These are phyloP conservation scores for Oriolus oriolus DNA, from an alignment of 2,113 vertebrate genomes.

Conservation along the genomic window DNA sequence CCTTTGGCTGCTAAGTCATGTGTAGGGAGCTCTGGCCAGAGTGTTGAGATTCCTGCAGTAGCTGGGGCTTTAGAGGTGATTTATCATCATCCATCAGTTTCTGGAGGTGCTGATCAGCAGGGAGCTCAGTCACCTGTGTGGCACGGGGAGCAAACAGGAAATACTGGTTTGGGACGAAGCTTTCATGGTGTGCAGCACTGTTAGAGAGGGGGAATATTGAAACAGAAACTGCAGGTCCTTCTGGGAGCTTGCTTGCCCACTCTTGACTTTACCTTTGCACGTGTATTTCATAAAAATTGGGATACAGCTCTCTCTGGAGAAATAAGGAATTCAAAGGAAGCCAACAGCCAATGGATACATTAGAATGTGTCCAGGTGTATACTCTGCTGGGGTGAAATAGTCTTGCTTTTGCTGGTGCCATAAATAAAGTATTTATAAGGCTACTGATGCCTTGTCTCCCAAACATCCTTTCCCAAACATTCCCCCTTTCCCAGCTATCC, in stretches of 20 bases:
- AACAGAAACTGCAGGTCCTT: not conserved
- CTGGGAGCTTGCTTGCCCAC: not conserved
- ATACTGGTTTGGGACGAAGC: not conserved
- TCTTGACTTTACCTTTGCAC: not conserved
- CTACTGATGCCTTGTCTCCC: not conserved
- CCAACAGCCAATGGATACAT: rapidly evolving
- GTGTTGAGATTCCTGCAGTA: not conserved
- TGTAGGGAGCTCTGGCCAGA: not conserved
- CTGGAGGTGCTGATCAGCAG: not conserved
- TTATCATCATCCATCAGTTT: not conserved
- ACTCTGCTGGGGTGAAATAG: not conserved
- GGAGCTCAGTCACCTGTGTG: not conserved
- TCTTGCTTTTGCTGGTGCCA: not conserved
- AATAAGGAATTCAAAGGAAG: not conserved
- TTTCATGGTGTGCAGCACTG: not conserved
- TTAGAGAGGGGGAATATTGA: not conserved
- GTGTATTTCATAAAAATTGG: not conserved
- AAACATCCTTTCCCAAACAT: not conserved
- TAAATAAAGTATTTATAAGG: not conserved
- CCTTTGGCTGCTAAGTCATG: not conserved
- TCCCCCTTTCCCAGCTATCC: not conserved
- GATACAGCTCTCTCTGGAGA: not conserved
- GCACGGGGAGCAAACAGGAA: not conserved
- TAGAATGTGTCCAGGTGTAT: not conserved
- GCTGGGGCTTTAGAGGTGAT: not conserved